Conservation (phyloP, 1,140 invertebrate species). For the Philopotamus ludificatus region DNA sequence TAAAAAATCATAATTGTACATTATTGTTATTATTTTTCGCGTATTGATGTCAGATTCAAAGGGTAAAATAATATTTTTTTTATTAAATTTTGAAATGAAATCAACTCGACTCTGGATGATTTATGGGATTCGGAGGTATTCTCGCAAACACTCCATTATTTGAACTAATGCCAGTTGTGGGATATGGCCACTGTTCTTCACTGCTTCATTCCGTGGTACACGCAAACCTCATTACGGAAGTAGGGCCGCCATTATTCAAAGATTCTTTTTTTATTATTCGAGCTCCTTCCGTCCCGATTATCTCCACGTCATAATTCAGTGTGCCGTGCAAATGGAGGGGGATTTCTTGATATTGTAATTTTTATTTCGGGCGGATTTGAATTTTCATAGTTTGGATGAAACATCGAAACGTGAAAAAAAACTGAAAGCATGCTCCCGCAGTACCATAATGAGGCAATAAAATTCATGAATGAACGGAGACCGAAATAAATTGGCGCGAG, state of each 20-base stretch:
- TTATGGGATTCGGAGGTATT: constrained; percentile 2
- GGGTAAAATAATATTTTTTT: too few species aligned
- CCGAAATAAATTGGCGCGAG: not conserved
- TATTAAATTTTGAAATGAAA: too few species aligned
- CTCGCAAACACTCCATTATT: constrained; percentile 11
- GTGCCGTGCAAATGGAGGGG: constrained; percentile 5
- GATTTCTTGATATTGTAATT: constrained; percentile 10
- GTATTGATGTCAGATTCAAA: too few species aligned
- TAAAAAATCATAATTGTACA: too few species aligned
- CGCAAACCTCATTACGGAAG: constrained; percentile 22
- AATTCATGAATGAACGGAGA: not conserved
- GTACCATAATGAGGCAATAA: not conserved
- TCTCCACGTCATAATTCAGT: constrained; percentile 22
- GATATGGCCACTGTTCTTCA: not conserved
- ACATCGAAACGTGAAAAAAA: not conserved
- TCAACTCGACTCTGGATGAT: constrained; percentile 12
- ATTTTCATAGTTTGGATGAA: not conserved
- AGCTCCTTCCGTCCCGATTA: constrained; percentile 3
- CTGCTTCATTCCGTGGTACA: not conserved
- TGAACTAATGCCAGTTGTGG: not conserved
- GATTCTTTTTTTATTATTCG: constrained; percentile 4
- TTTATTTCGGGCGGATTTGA: not conserved
- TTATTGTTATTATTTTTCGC: too few species aligned
- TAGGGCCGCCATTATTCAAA: constrained; percentile 15
- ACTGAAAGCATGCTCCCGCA: not conserved